These are phyloP conservation scores for Embiotoca jacksoni DNA, from an alignment of 2,113 vertebrate genomes.

Conservation along the genomic window DNA sequence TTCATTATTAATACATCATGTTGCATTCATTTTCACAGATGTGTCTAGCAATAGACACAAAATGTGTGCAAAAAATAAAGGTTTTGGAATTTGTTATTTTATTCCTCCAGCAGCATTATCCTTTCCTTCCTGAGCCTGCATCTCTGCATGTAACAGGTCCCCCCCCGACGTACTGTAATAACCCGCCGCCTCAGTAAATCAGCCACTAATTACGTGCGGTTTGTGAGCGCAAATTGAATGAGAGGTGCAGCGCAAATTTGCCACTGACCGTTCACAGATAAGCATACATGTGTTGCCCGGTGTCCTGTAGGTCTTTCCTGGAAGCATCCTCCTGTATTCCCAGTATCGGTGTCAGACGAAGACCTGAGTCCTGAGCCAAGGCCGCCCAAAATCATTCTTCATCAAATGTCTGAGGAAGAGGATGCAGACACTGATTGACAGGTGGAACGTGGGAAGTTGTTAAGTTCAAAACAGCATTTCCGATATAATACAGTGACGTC, in stretches of 20 bases:
- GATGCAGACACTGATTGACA: background rate
- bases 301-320: background rate
- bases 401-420: background rate
- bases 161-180: conserved; percentile 12
- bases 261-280: background rate
- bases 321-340: background rate
- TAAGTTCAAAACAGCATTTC: background rate
- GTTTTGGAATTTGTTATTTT: background rate
- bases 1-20: no score
- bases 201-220: conserved; percentile 22
- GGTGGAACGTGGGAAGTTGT: background rate
- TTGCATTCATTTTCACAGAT: background rate
- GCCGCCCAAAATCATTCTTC: background rate
- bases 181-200: conserved; percentile 22
- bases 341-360: background rate
- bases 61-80: background rate
- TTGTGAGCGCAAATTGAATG: background rate
- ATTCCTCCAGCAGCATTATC: background rate
- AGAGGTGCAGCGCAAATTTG: background rate
- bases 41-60: background rate
- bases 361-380: background rate
- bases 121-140: background rate
- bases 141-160: background rate
- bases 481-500: background rate
- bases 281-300: background rate